Conservation (phyloP, 2,888 invertebrate genomes). For the Melinaea marsaeus region DNA sequence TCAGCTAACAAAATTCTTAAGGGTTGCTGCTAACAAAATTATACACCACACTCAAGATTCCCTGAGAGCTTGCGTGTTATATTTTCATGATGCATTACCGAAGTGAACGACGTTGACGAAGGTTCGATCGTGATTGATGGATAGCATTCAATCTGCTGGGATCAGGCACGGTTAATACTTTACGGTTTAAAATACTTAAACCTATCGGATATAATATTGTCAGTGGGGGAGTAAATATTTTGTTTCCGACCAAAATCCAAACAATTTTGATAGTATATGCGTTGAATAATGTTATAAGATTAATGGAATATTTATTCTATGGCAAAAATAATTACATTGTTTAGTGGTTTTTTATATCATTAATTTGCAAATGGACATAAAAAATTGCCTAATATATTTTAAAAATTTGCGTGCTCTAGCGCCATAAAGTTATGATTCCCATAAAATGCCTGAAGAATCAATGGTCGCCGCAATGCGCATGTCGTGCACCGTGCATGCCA, state of each 20-base stretch:
- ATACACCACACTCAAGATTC: too few relatives aligned
- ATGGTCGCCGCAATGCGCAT: constrained; percentile 30
- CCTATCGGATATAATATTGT: too few relatives aligned
- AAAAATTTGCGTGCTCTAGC: constrained; percentile 26
- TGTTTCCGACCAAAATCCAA: too few relatives aligned
- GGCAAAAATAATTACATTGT: too few relatives aligned
- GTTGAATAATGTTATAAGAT: too few relatives aligned
- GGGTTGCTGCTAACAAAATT: too few relatives aligned
- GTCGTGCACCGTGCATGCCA: constrained; percentile 11
- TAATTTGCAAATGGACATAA: background rate
- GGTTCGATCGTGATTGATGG: constrained; percentile 19
- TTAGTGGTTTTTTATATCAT: background rate
- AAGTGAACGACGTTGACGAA: constrained; percentile 19
- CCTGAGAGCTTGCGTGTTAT: background rate
- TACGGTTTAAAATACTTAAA: background rate
- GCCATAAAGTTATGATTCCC: constrained; percentile 21
- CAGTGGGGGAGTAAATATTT: too few relatives aligned
- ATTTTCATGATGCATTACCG: constrained; percentile 14
- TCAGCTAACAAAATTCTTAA: too few relatives aligned
- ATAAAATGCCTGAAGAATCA: constrained; percentile 23
- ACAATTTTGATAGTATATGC: too few relatives aligned
- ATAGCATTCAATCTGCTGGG: constrained; percentile 16
- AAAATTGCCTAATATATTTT: too few relatives aligned
- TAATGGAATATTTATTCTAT: too few relatives aligned
- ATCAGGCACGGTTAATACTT: constrained; percentile 10